These are phyloP conservation scores for Acrocephalus arundinaceus DNA, from an alignment of 2,113 vertebrate genomes.

Conservation along the genomic window DNA sequence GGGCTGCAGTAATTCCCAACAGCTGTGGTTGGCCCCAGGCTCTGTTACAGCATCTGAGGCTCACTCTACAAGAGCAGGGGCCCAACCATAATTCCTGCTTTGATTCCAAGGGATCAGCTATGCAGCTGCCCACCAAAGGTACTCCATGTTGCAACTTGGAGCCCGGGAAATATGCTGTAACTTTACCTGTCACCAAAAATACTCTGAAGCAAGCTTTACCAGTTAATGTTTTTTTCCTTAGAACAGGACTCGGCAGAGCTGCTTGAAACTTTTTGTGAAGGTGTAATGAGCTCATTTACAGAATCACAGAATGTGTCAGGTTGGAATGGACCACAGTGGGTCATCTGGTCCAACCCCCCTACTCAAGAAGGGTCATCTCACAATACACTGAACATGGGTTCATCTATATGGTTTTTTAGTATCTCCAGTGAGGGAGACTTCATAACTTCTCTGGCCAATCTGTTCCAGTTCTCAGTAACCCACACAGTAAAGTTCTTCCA, in stretches of 20 bases:
- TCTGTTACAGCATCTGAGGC: background rate
- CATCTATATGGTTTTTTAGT: background rate
- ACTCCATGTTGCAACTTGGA: background rate
- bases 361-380: background rate
- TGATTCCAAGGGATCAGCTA: background rate
- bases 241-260: background rate
- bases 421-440: background rate
- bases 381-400: too few species aligned
- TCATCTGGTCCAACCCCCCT: background rate
- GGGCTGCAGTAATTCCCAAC: constrained; percentile 2
- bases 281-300: background rate
- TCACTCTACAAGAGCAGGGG: background rate
- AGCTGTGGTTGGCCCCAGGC: background rate
- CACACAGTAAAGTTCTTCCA: background rate
- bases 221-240: background rate
- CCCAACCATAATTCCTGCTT: background rate
- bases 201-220: background rate
- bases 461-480: background rate
- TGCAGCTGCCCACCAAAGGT: background rate
- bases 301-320: background rate
- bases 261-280: background rate
- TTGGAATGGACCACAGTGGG: background rate
- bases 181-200: background rate
- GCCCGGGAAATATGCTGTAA: background rate
- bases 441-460: background rate